phyloP scores from a whole-genome alignment of 2,797 vertebrate genomes.

The Pseudochaenichthys georgianus region DNA sequence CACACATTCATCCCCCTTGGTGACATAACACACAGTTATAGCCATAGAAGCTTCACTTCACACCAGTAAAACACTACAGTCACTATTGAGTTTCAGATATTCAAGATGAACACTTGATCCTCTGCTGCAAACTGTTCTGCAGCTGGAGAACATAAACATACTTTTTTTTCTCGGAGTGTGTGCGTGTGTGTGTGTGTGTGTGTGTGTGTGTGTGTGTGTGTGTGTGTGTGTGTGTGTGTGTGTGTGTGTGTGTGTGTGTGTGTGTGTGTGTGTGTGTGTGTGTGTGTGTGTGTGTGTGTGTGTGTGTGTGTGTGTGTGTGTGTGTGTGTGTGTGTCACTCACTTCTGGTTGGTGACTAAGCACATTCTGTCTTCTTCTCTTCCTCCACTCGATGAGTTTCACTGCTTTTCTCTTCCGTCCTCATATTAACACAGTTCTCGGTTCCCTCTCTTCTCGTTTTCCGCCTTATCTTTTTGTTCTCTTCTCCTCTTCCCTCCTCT shows the following conservation, averaged over 20 bases:
- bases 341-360: slow-evolving; percentile 35
- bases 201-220: slow-evolving; percentile 20
- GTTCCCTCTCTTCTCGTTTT: slow-evolving; percentile 22
- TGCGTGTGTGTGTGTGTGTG: slow-evolving; percentile 18
- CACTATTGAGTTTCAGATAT: slow-evolving; percentile 44
- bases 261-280: neutral
- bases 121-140: slow-evolving; percentile 2
- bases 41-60: slow-evolving; percentile 3
- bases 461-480: slow-evolving; percentile 19
- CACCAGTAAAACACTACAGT: slow-evolving; percentile 22
- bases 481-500: slow-evolving; percentile 27
- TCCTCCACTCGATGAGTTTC: neutral
- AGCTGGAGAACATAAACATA: slow-evolving; percentile 32
- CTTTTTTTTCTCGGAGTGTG: slow-evolving; percentile 13
- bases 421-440: slow-evolving; percentile 35
- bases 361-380: slow-evolving; percentile 12
- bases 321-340: slow-evolving; percentile 40
- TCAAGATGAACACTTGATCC: slow-evolving; percentile 25
- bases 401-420: slow-evolving; percentile 11
- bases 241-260: slow-evolving; percentile 19
- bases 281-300: too few species aligned
- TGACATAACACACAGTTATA: slow-evolving; percentile 59
- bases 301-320: neutral
- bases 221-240: slow-evolving; percentile 21
- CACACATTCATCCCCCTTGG: slow-evolving; percentile 39